A percentile compares a stretch with the other conserved stretches of the same genome.
phyloP scores from a whole-genome alignment of 2,113 vertebrate species.

The Sardina pilchardus region DNA sequence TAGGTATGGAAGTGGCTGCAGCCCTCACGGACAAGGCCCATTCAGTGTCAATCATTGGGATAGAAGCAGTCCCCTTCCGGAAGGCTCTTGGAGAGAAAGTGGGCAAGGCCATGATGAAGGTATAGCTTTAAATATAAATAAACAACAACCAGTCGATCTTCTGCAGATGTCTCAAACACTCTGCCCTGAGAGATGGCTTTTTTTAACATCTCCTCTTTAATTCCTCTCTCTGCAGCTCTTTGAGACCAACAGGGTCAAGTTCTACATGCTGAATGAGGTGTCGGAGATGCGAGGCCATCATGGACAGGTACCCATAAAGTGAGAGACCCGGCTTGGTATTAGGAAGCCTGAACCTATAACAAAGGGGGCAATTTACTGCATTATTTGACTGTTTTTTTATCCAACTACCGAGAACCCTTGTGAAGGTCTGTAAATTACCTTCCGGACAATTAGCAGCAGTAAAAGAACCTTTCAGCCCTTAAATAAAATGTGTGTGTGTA shows the following conservation, averaged over 20 bases:
- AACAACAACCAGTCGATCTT: not conserved
- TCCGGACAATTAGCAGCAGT: not conserved
- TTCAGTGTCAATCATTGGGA: slow-evolving; percentile 91
- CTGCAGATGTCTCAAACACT: not conserved
- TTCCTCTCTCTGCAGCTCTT: slow-evolving; percentile 80
- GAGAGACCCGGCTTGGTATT: slow-evolving; percentile 65
- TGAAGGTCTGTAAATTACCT: not conserved
- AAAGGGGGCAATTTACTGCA: not conserved
- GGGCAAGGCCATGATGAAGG: slow-evolving; percentile 93
- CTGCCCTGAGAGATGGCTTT: not conserved
- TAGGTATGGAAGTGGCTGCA: slow-evolving; percentile 97
- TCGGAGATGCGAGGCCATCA: slow-evolving; percentile 92
- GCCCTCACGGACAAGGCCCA: slow-evolving; percentile 93
- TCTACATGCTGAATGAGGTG: slow-evolving; percentile 98
- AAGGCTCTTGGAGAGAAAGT: slow-evolving; percentile 91
- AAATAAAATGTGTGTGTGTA: not conserved
- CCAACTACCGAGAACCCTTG: not conserved
- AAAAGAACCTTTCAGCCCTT: not conserved
- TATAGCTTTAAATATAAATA: slow-evolving; percentile 51
- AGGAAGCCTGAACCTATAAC: not conserved
- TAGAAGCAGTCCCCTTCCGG: slow-evolving; percentile 89
- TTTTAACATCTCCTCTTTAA: not conserved
- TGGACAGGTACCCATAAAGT: slow-evolving; percentile 89
- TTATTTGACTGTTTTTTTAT: not conserved
- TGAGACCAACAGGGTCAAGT: slow-evolving; percentile 92